Base-by-base conservation (phyloP, 2,113 vertebrate genomes). In the Odocoileus hemionus region DNA sequence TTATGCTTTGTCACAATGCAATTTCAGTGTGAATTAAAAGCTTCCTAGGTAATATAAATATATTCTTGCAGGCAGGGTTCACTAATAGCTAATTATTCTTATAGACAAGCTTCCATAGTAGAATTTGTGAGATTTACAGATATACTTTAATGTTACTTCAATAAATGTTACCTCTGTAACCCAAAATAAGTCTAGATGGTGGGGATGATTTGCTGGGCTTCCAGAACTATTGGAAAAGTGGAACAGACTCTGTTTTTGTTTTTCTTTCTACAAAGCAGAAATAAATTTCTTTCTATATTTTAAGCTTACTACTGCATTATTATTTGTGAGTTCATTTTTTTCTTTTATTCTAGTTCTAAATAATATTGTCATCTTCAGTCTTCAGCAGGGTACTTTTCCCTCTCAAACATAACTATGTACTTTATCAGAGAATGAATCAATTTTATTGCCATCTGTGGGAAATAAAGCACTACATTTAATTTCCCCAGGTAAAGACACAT, bases 21-120 rank as follows among this genome's bases (percentile, higher is more conserved):
- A 87, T 93, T 84, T 98, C 88, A 94, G 6, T 84, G 25, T 91
- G 57, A 95, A 52, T 76, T 55, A 89, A 79, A 61, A 64, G 52
- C 26, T 94, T 95, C 15, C 12, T 80, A 47, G 26, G 25, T 96
- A 61, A 84, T 90, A 87, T 93, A 95, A 96, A 61, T 43, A 89
- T 25, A 86, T 61, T 89, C n/a, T 89, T 93, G 16, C 21, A 55
- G 36, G 7, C 67, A 78, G 16, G 2, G 6, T 3, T 96, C n/a
- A 33, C 54, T 93, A 91, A 89, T 83, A 85, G 78, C 58, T 97
- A 82, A 89, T 85, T 96, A 94, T 94, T 94, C 13, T 87, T 82
- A 95, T 6, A 76, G 8, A 85, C 6, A 58, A 92, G 16, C 1
- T 26, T 86, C 45, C 52, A 1, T 82, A n/a, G 43, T 85, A 80